A percentile compares a stretch with the other conserved stretches of the same genome.
Evolutionary conservation across 2,888 invertebrate species (phyloP).

Genomic region (Cantharis lateralis): DNA sequence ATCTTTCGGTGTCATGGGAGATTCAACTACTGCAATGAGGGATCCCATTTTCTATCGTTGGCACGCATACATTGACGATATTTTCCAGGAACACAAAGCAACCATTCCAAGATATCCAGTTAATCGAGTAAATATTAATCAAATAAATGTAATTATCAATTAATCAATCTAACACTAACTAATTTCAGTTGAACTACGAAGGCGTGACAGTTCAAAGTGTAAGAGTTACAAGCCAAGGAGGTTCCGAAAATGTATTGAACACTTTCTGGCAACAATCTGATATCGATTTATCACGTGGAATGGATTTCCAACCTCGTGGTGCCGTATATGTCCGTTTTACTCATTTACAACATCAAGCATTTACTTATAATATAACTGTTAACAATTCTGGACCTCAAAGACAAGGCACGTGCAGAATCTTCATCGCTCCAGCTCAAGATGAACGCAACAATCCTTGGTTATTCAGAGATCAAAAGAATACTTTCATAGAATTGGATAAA

Average conservation of each 20-base stretch:
- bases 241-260: conserved; percentile 61
- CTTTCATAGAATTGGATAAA: conserved; percentile 77
- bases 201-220: conserved; percentile 66
- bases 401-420: conserved; percentile 71
- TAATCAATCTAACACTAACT: neutral
- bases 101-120: conserved; percentile 68
- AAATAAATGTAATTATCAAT: no score
- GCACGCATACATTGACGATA: conserved; percentile 79
- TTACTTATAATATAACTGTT: conserved; percentile 62
- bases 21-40: conserved; percentile 83
- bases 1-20: conserved; percentile 81
- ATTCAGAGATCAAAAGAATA: conserved; percentile 65
- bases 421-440: conserved; percentile 69
- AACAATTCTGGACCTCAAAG: conserved; percentile 56
- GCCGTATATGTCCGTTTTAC: conserved; percentile 73
- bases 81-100: conserved; percentile 76
- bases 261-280: conserved; percentile 84
- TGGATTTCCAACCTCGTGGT: conserved; percentile 82
- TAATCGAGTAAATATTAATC: conserved; percentile 58
- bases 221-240: conserved; percentile 59
- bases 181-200: conserved; percentile 63
- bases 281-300: conserved; percentile 76
- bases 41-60: conserved; percentile 87
- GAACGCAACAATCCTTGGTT: conserved; percentile 66
- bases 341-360: conserved; percentile 77